phyloP scores from a whole-genome alignment of 2,113 vertebrate species.

The Emydura subglobosa region DNA sequence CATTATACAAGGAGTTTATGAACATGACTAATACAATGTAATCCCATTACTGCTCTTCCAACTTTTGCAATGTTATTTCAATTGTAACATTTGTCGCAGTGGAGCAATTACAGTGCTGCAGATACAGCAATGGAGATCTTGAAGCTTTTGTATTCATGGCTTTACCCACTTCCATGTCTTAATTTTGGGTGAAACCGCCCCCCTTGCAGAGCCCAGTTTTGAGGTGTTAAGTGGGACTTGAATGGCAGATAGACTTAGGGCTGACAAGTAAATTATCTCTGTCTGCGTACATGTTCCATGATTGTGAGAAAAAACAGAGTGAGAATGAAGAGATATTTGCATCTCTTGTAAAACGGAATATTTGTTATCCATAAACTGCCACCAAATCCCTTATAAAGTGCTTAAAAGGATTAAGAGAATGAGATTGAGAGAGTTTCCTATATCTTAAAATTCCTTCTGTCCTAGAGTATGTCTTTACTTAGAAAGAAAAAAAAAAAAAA shows the following conservation, averaged over 20 bases:
- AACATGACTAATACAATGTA: slow-evolving; percentile 11
- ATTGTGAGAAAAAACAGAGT: neutral
- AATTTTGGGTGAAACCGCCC: neutral
- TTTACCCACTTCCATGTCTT: neutral
- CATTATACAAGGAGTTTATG: neutral
- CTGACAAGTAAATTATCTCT: neutral
- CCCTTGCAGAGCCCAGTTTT: neutral
- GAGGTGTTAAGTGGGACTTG: slow-evolving; percentile 3
- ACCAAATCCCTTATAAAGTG: neutral
- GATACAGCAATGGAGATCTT: slow-evolving; percentile 5
- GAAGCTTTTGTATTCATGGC: neutral
- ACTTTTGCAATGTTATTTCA: slow-evolving; percentile 5
- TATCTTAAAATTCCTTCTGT: neutral
- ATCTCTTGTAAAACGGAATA: neutral
- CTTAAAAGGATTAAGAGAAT: neutral
- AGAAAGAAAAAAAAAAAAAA: too few species aligned
- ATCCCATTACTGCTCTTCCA: slow-evolving; percentile 27
- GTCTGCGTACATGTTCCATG: neutral
- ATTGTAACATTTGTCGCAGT: slow-evolving; percentile 6
- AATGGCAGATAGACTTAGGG: neutral
- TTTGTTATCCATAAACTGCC: neutral
- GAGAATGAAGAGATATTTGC: slow-evolving; percentile 22
- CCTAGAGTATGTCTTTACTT: neutral
- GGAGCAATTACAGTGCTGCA: neutral
- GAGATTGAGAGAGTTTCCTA: neutral